Conservation (phyloP, 2,797 vertebrate genomes). For the Melanogrammus aeglefinus region DNA sequence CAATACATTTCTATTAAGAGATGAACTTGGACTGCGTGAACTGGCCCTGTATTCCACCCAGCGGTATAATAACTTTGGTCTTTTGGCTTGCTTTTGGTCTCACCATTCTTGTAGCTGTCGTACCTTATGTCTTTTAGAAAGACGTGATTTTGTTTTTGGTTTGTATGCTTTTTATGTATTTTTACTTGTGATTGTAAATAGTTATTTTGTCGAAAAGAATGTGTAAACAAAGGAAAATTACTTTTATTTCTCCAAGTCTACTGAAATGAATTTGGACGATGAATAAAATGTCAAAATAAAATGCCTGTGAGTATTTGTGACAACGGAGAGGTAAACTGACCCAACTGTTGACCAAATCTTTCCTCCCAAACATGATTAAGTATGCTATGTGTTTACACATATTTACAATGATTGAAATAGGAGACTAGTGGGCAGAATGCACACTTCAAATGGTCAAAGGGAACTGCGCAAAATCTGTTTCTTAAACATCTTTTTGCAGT, state of each 20-base stretch:
- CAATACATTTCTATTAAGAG: not conserved
- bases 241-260: constrained; percentile 86
- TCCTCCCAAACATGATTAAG: too few species aligned
- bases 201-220: constrained; percentile 97
- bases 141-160: constrained; percentile 72
- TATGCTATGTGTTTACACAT: not conserved
- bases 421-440: not conserved
- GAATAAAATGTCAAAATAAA: constrained; percentile 72
- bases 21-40: not conserved
- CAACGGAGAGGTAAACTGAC: not conserved
- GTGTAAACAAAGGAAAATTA: constrained; percentile 75
- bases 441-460: not conserved
- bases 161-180: constrained; percentile 93
- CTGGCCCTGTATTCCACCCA: constrained; percentile 62
- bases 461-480: not conserved
- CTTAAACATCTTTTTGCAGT: not conserved
- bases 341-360: not conserved
- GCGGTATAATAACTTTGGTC: constrained; percentile 77
- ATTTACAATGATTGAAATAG: not conserved
- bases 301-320: not conserved
- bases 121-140: constrained; percentile 98
- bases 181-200: constrained; percentile 96
- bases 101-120: constrained; percentile 86
- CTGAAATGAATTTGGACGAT: constrained; percentile 85
- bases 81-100: constrained; percentile 81